These are phyloP conservation scores for Marcusenius ussheri DNA, from an alignment of 2,113 vertebrate species.

Conservation along the genomic window DNA sequence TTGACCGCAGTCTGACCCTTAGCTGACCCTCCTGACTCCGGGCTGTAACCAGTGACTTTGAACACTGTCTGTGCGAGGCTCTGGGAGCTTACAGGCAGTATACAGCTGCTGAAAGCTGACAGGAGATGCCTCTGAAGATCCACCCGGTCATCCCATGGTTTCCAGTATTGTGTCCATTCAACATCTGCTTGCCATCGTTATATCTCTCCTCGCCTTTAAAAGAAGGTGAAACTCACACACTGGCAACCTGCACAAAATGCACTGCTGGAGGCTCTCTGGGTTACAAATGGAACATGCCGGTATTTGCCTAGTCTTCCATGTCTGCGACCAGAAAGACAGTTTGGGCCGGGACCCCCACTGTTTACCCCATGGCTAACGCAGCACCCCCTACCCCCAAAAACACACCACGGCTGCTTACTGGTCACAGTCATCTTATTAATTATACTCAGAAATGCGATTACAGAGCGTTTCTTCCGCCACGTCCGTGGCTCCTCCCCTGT, in stretches of 20 bases:
- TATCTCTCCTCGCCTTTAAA: not conserved
- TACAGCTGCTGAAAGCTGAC: not conserved
- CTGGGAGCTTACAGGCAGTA: not conserved
- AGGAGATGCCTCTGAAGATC: not conserved
- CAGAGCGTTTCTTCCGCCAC: constrained; percentile 5
- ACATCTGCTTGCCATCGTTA: not conserved
- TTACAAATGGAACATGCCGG: not conserved
- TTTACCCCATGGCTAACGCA: not conserved
- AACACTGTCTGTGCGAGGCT: not conserved
- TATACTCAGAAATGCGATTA: not conserved
- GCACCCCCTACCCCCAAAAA: constrained; percentile 1
- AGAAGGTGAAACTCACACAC: not conserved
- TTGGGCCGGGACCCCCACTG: not conserved
- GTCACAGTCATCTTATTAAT: not conserved
- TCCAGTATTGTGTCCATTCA: not conserved
- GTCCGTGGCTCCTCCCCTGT: constrained; percentile 52
- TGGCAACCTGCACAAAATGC: constrained; percentile 6
- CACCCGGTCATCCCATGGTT: not conserved
- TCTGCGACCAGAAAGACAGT: not conserved
- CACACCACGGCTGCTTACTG: constrained; percentile 18
- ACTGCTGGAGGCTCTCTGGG: not conserved
- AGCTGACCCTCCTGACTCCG: not conserved
- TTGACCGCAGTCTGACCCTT: not conserved
- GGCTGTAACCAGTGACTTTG: not conserved
- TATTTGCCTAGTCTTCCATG: not conserved